Evolutionary conservation across 2,888 invertebrate genomes (phyloP).

Genomic region (Spilosoma lubricipeda): DNA sequence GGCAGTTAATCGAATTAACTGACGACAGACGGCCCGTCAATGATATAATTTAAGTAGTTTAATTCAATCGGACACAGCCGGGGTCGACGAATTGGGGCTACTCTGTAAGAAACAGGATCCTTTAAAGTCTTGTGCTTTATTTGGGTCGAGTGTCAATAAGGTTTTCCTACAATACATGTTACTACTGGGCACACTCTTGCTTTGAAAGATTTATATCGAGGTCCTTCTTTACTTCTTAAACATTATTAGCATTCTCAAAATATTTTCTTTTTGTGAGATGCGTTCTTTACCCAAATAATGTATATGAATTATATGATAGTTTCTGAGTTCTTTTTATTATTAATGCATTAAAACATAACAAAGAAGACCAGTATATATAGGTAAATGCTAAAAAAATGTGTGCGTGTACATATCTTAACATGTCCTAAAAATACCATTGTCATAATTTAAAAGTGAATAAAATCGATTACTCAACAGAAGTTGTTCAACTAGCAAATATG

Average conservation of each 20-base stretch:
- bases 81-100: slow-evolving; percentile 80
- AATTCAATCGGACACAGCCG: slow-evolving; percentile 80
- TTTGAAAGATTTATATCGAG: background rate
- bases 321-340: background rate
- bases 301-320: background rate
- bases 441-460: slow-evolving; percentile 43
- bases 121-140: slow-evolving; percentile 61
- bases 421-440: slow-evolving; percentile 56
- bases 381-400: background rate
- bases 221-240: background rate
- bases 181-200: background rate
- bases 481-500: slow-evolving; percentile 78
- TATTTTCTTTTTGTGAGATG: background rate
- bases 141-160: slow-evolving; percentile 58
- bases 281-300: background rate
- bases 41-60: slow-evolving; percentile 84
- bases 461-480: slow-evolving; percentile 73
- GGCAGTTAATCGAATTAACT: slow-evolving; percentile 78
- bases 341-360: background rate
- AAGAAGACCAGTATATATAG: background rate
- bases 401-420: slow-evolving; percentile 28
- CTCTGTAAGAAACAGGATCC: slow-evolving; percentile 63
- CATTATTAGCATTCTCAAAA: background rate
- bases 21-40: slow-evolving; percentile 72
- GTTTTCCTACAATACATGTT: background rate